phyloP scores from a whole-genome alignment of 2,113 vertebrate species.

The Condylura cristata region DNA sequence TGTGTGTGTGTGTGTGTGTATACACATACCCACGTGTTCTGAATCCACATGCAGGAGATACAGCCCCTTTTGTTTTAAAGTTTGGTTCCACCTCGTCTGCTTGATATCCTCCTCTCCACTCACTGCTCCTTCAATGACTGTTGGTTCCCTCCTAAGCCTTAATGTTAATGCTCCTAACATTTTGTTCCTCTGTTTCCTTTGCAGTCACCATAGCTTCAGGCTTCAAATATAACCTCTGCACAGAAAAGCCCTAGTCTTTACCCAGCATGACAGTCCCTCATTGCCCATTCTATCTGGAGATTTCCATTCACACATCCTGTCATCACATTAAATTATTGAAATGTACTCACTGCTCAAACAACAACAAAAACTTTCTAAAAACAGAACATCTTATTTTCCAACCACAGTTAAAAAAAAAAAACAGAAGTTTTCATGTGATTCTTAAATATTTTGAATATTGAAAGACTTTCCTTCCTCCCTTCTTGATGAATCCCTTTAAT shows the following conservation, averaged over 20 bases:
- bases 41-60: not conserved
- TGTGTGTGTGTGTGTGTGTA: no score
- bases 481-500: not conserved
- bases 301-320: not conserved
- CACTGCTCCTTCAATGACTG: not conserved
- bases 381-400: not conserved
- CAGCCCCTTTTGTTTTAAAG: not conserved
- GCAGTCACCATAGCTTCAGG: not conserved
- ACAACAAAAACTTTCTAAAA: not conserved
- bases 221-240: not conserved
- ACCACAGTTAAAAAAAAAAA: not conserved
- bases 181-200: not conserved
- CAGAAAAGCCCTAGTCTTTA: not conserved
- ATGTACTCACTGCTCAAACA: not conserved
- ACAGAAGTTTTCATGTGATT: not conserved
- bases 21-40: not conserved
- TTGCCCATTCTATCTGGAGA: not conserved
- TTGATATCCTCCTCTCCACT: not conserved
- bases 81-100: not conserved
- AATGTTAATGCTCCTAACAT: not conserved
- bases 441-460: constrained; percentile 2
- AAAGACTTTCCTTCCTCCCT: not conserved
- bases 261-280: not conserved
- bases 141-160: not conserved
- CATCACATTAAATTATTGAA: not conserved